Evolutionary conservation across 2,888 invertebrate genomes (phyloP), one percentile per base, ranked within the genome.

Genomic region (Chymomyza procnemis): DNA sequence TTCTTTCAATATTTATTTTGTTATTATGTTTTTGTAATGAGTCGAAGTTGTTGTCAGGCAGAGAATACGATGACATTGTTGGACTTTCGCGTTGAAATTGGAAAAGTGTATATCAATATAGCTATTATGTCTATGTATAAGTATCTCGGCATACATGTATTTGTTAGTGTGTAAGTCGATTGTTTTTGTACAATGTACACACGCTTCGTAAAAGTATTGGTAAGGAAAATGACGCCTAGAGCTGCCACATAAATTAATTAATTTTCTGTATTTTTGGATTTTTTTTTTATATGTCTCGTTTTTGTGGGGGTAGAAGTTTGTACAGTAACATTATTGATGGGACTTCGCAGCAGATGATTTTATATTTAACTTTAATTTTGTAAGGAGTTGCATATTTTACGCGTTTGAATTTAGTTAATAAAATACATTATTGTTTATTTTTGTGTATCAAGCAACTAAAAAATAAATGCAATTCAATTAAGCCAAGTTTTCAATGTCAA

Each of bases 21-120:
- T 78, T 83, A 85, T 84, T 84, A 84, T 87, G 86, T 87, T 87
- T 83, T 85, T 83, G 87, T 87, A 84, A 83, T 83, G 87, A 83
- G 83, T 80, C 69, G 69, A 67, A 73, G 76, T 74, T 73, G 77
- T 77, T 71, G 66, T 69, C 68, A 67, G 56, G 67, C 18, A 21
- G 54, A 63, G 46, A 61, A 65, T 61, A 54, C 62, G 18, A 50
- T 16, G 50, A 19, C 50, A 19, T 9, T 50, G 50, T 16, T n/a
- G 50, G 50, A 50, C 73, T 76, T 80, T 83, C 84, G 79, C 84
- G 86, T 85, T 85, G 68, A 85, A 81, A 84, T 85, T 81, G 86
- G 86, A 80, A 86, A 84, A 81, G 86, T 73, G 16, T 85, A 69
- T 86, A 81, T 76, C 79, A 74, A 86, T 86, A 86, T 74, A 71